Evolutionary conservation across 2,113 vertebrate species (phyloP).

Genomic region (Proterorhinus semilunaris): DNA sequence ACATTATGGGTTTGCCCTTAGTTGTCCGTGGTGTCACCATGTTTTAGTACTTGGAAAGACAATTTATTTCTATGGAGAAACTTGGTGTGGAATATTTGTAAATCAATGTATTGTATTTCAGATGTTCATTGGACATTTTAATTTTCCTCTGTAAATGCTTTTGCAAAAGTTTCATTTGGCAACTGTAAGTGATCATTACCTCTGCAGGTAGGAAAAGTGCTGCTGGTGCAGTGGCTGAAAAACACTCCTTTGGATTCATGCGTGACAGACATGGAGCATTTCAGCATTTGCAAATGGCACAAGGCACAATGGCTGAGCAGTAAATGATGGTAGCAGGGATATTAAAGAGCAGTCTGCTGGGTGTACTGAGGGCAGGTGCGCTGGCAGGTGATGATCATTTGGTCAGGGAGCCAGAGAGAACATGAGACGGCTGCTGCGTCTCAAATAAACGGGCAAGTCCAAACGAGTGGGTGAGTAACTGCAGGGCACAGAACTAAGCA

Average conservation of each 20-base stretch:
- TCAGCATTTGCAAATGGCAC: background rate
- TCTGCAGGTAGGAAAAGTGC: slow-evolving; percentile 25
- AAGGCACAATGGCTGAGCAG: slow-evolving; percentile 10
- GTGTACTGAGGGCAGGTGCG: slow-evolving; percentile 39
- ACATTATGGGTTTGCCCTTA: background rate
- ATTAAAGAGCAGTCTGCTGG: slow-evolving; percentile 34
- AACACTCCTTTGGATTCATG: background rate
- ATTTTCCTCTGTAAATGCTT: slow-evolving; percentile 21
- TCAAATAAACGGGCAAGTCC: slow-evolving; percentile 3
- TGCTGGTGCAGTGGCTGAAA: background rate
- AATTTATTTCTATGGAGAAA: background rate
- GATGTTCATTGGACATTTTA: slow-evolving; percentile 23
- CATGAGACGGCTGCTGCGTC: slow-evolving; percentile 27
- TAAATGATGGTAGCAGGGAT: slow-evolving; percentile 12
- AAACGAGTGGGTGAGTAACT: background rate
- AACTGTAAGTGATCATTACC: slow-evolving; percentile 20
- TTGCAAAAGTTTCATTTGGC: slow-evolving; percentile 28
- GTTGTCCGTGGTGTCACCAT: background rate
- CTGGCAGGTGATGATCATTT: slow-evolving; percentile 39
- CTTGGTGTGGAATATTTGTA: background rate
- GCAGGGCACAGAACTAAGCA: background rate
- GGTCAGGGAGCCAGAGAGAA: slow-evolving; percentile 10
- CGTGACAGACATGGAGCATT: background rate
- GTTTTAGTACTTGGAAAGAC: background rate
- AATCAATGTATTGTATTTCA: background rate